Base-by-base conservation (phyloP, 2,888 invertebrate genomes). In the Palloptera scutellata region DNA sequence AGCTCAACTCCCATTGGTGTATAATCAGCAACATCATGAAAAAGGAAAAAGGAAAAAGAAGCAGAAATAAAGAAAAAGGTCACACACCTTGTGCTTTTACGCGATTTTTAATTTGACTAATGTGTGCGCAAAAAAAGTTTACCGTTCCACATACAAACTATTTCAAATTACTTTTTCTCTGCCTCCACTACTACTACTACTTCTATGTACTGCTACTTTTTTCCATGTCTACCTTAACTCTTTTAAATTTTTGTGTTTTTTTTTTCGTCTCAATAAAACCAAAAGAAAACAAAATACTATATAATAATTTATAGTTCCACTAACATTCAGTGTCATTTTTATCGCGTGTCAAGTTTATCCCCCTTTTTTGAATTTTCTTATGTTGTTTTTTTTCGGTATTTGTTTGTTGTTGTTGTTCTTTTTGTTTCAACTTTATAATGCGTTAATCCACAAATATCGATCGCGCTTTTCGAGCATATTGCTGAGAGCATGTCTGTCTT, bases 81-180 rank as follows among this genome's bases (percentile, higher is more conserved):
- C 79, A 79, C 76, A 77, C 75, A 79, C 79, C 79, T 79, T 77
- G 58, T 1, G 12, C 43, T 63, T 58, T 51, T 51, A 4, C 9
- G 59, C 54, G n/a, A 30, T 15, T 62, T 59, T 59, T 51, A 65
- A 70, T 70, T 65, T 64, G 15, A 48, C 43, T 62, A 55, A 65
- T 65, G 59, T 48, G 30, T 30, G 30, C 30, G 30, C 64, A 42
- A 51, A 52, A 61, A 58, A 61, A 17, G 10, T 45, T 40, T 30
- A 40, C 12, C 30, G 40, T 30, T 9, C 15, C 15, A 13, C 52
- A 5, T 52, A 12, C 19, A 1, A 10, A 13, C 30, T 54, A 30
- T 55, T 40, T 55, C 41, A 30, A n/a, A 30, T 17, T 58, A 17
- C 13, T 13, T 43, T 13, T 40, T 43, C 11, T 42, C 5, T 10